Conservation (phyloP, 2,113 vertebrate genomes). For the Sinosuthora webbiana region DNA sequence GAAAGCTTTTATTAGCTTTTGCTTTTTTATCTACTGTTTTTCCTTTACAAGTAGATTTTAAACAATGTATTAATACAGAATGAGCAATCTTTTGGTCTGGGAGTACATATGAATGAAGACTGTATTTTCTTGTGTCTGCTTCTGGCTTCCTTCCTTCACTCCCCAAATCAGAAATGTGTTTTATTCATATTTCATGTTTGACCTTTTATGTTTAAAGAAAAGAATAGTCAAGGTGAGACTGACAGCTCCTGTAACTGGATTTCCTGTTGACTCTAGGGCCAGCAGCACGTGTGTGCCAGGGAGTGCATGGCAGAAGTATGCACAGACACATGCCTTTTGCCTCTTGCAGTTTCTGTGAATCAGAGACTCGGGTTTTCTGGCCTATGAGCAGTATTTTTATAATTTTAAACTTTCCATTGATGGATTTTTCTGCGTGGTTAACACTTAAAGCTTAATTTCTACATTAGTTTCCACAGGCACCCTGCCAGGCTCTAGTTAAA, state of each 20-base stretch:
- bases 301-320: neutral
- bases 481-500: neutral
- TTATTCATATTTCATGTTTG: neutral
- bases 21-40: neutral
- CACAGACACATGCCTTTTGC: neutral
- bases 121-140: neutral
- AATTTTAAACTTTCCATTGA: neutral
- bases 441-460: neutral
- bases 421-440: neutral
- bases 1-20: neutral
- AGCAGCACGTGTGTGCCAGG: neutral
- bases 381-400: neutral
- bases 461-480: neutral
- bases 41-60: neutral
- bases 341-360: neutral
- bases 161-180: neutral
- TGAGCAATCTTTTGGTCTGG: neutral
- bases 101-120: neutral
- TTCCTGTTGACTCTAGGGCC: neutral
- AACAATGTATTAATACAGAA: neutral
- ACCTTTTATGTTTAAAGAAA: neutral
- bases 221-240: neutral
- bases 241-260: neutral
- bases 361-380: neutral
- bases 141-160: neutral